These are phyloP conservation scores for Drosophila truncata DNA, from an alignment of 1,140 invertebrate species.

Conservation along the genomic window DNA sequence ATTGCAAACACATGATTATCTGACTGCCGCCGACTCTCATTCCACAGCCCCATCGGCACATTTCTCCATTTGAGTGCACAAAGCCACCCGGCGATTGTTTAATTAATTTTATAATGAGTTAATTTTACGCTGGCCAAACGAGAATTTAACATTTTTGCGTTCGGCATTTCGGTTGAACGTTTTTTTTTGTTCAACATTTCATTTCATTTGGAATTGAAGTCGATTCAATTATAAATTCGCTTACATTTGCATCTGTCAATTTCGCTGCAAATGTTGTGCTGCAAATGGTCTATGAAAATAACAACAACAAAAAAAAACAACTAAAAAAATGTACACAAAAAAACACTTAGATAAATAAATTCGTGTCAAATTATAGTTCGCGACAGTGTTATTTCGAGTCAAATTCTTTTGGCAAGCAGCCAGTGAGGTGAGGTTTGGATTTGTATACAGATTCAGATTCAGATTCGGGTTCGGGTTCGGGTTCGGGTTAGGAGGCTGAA, in stretches of 20 bases:
- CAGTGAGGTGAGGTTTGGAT: conserved; percentile 11
- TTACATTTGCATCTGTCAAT: conserved; percentile 78
- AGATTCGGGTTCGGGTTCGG: not conserved
- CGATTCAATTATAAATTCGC: conserved; percentile 76
- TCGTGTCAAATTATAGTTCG: conserved; percentile 79
- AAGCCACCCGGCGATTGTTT: conserved; percentile 72
- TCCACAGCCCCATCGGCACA: not conserved
- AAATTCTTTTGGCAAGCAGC: conserved; percentile 62
- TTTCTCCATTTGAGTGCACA: conserved; percentile 56
- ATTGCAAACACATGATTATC: conserved; percentile 69
- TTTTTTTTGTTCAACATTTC: conserved; percentile 6
- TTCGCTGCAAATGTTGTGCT: conserved; percentile 64
- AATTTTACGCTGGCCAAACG: conserved; percentile 71
- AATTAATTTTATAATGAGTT: conserved; percentile 84
- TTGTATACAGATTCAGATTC: not conserved
- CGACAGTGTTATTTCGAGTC: conserved; percentile 61
- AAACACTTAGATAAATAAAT: conserved; percentile 61
- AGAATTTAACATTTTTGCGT: conserved; percentile 67
- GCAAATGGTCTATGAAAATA: conserved; percentile 23
- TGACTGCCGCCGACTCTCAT: conserved; percentile 1
- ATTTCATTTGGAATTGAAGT: conserved; percentile 52
- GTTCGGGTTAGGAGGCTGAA: conserved; percentile 11
- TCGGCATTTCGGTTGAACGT: conserved; percentile 11
- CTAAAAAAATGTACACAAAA: conserved; percentile 13
- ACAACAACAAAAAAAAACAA: not conserved